Base-by-base conservation (phyloP, 2,888 invertebrate genomes). In the Bembecia ichneumoniformis region DNA sequence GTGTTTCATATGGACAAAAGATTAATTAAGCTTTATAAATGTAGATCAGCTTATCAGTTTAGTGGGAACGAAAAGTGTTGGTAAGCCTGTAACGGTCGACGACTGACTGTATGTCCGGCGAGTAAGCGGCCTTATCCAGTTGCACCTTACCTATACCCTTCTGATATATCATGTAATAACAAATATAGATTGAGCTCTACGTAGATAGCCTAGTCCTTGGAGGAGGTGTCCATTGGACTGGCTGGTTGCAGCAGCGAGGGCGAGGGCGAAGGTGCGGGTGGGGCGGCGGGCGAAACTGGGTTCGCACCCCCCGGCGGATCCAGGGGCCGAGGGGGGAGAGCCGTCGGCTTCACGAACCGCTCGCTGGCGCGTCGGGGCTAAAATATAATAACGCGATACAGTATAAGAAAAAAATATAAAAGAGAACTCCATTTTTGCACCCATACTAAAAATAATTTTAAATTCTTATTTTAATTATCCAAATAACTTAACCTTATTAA, bases 331-430 rank as follows among this genome's bases (percentile, higher is more conserved):
- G 89, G 76, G 58, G 88, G 73, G 59, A 86, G 82, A 57, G 84
- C 83, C 55, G 95, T 95, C 53, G 96, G 96, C 77, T 96, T 96
- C 53, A 95, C 93, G 71, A 96, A 96, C 62, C 95, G 90, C 74
- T 95, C 95, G 63, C 92, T 92, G 40, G 93, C 87, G 47, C 93
- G 90, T 56, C 93, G 90, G 58, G 89, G 86, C 91, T 90, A 68
- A 57, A 82, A 64, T 59, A 82, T 28, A 46, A 49, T 14, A 36
- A 20, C 15, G n/a, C n/a, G n/a, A n/a, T n/a, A n/a, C n/a, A n/a
- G 7, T 17, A 20, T 20, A 20, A 20, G 7, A 43, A 15, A 10
- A 10, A 45, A 16, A 40, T 36, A n/a, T 45, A 14, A 45, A 3
- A 13, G 17, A 17, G 17, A 17, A 17, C 17, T 17, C 4, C 17